Evolutionary conservation across 2,888 invertebrate genomes (phyloP).

Genomic region (Lapara coniferarum): DNA sequence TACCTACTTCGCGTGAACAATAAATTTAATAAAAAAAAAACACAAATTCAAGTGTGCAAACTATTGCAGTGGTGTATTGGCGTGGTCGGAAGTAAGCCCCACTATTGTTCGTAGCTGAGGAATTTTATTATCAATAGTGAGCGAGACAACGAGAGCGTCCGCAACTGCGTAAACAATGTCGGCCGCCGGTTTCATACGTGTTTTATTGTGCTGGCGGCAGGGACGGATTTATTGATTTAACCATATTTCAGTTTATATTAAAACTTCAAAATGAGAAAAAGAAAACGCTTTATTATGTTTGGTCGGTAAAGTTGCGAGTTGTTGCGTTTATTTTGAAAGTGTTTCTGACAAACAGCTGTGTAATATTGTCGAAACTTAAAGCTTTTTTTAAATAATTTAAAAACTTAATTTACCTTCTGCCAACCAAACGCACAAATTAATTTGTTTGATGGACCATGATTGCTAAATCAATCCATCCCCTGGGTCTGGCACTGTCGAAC

Average conservation of each 20-base stretch:
- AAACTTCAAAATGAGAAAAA: too few species aligned
- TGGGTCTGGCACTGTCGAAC: neutral
- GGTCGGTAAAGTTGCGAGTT: too few species aligned
- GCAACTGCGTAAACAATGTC: conserved; percentile 63
- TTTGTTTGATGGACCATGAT: neutral
- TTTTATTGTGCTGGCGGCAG: conserved; percentile 25
- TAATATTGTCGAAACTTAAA: too few species aligned
- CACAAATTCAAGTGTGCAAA: neutral
- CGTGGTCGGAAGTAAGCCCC: conserved; percentile 35
- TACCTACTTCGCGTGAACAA: neutral
- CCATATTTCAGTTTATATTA: too few species aligned
- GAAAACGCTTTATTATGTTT: too few species aligned
- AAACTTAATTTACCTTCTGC: too few species aligned
- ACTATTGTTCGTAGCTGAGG: conserved; percentile 59
- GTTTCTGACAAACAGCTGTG: too few species aligned
- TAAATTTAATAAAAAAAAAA: too few species aligned
- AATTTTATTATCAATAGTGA: conserved; percentile 60
- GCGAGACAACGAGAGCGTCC: conserved; percentile 52
- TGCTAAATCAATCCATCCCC: neutral
- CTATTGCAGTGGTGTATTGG: neutral
- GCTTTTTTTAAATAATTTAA: too few species aligned
- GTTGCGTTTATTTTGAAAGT: too few species aligned
- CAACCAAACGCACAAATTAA: too few species aligned
- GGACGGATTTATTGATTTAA: neutral
- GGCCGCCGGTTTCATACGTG: conserved; percentile 32